Evolutionary conservation across 2,113 vertebrate genomes (phyloP), one percentile per base, ranked within the genome.

Genomic region (Antechinus stuartii): DNA sequence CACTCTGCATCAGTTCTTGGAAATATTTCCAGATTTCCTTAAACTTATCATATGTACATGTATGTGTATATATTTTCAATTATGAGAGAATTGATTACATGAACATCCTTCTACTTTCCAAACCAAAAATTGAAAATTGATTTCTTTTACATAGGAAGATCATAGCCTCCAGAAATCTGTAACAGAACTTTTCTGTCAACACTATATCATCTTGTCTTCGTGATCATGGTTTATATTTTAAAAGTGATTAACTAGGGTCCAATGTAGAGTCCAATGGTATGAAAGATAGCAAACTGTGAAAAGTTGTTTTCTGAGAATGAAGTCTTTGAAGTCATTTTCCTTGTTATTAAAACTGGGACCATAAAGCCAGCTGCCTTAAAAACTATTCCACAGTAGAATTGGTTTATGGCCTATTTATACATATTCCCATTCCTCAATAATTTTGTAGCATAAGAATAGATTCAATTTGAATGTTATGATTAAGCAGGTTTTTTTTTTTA

Each of bases 131-230:
- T 42, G 16, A 42, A 22, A 84, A 42, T 42, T 9, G 10, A 0
- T 47, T 46, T 6, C n/a, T 1, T 1, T 57, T 55, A 12, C 76
- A 27, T 11, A 1, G 3, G 30, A 12, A 56, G 24, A 46, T 3
- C 0, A 24, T 52, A 46, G 10, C 1, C 7, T 55, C 0, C 3
- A 0, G 19, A 12, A n/a, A 56, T 47, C 7, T 26, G 3, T 95
- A 42, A 6, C 0, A 56, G 16, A 54, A 2, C 0, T 52, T 11
- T 49, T n/a, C 23, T 93, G 30, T 1, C 30, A 22, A 10, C 14
- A 35, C 50, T 2, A 52, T 55, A 24, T 95, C 30, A 54, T 68
- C 54, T 57, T 2, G 0, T 91, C 3, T 2, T 26, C 6, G 3
- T 26, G 46, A 92, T 16, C 42, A 91, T 22, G 57, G 1, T 46